These are phyloP conservation scores for Patella ulyssiponensis DNA, from an alignment of 2,888 invertebrate species.

Conservation along the genomic window DNA sequence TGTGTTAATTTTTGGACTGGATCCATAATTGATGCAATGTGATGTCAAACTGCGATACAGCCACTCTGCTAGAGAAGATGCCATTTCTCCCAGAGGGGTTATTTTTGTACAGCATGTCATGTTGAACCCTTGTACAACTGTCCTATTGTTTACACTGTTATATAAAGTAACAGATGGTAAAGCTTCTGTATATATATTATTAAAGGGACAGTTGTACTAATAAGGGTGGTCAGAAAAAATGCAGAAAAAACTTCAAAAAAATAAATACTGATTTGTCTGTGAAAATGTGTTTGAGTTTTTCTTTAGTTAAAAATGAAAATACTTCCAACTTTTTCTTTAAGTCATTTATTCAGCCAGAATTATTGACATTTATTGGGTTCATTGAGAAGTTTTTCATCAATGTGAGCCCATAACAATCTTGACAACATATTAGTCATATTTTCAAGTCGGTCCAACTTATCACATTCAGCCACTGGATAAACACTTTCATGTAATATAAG, in stretches of 20 bases:
- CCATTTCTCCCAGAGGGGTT: constrained; percentile 15
- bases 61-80: neutral
- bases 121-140: constrained; percentile 29
- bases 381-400: no score
- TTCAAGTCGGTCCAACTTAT: no score
- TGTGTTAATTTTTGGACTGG: constrained; percentile 3
- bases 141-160: constrained; percentile 16
- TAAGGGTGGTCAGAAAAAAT: constrained; percentile 26
- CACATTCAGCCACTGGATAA: no score
- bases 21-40: neutral
- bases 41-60: constrained; percentile 5
- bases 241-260: constrained; percentile 24
- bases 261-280: constrained; percentile 25
- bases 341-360: no score
- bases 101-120: constrained; percentile 43
- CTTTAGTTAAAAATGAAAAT: neutral
- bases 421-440: no score
- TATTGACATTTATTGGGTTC: no score
- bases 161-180: constrained; percentile 17
- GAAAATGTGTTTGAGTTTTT: constrained; percentile 8
- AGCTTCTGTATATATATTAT: constrained; percentile 29
- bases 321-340: no score
- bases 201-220: constrained; percentile 25
- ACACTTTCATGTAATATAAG: no score
- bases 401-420: no score